Conservation (phyloP, 2,113 vertebrate species). For the Crotalus horridus region DNA sequence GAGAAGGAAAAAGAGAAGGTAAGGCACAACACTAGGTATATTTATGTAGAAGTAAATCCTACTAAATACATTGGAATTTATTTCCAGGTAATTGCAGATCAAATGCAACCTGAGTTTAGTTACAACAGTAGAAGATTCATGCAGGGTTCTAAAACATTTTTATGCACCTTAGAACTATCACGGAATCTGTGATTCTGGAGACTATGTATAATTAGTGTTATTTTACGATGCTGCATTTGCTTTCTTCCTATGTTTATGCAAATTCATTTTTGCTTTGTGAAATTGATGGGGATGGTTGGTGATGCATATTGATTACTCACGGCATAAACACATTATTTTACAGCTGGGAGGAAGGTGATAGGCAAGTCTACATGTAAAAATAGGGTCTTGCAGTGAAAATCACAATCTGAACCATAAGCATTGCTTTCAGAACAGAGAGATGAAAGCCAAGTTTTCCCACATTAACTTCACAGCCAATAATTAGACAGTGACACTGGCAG, state of each 20-base stretch:
- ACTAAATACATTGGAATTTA: background rate
- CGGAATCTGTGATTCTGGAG: background rate
- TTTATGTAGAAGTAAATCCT: background rate
- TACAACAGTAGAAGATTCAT: background rate
- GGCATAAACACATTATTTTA: background rate
- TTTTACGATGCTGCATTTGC: background rate
- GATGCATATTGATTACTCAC: slow-evolving; percentile 18
- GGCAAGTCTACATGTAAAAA: slow-evolving; percentile 35
- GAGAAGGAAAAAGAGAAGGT: background rate
- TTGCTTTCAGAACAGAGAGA: background rate
- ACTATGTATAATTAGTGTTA: background rate
- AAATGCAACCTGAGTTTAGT: background rate
- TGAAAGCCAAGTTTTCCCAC: slow-evolving; percentile 22
- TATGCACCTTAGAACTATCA: background rate
- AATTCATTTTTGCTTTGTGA: background rate
- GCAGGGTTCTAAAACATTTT: background rate
- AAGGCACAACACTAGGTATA: background rate
- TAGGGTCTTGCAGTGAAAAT: slow-evolving; percentile 37
- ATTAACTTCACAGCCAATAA: slow-evolving; percentile 14
- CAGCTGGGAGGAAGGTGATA: slow-evolving; percentile 8
- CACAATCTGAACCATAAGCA: slow-evolving; percentile 37
- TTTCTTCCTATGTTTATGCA: background rate
- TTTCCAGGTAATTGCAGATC: background rate
- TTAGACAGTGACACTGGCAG: slow-evolving; percentile 40
- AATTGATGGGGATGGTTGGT: background rate